Conservation (phyloP, 2,113 vertebrate genomes). For the Pandion haliaetus region DNA sequence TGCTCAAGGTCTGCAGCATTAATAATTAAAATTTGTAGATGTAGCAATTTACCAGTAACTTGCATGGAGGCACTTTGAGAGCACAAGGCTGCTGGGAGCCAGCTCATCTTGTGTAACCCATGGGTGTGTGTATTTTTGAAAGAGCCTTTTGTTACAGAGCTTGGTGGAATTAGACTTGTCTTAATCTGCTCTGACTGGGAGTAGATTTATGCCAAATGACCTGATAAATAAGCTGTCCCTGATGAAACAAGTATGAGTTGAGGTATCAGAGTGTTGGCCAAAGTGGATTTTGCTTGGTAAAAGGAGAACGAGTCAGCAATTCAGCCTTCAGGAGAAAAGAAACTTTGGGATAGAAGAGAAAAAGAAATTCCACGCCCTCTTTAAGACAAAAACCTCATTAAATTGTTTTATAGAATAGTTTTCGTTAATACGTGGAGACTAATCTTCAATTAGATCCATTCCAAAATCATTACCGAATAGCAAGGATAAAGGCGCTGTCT, state of each 20-base stretch:
- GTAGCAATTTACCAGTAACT: constrained; percentile 31
- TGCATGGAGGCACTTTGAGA: background rate
- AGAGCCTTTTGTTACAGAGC: constrained; percentile 46
- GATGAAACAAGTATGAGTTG: background rate
- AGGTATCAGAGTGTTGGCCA: background rate
- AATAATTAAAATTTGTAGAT: background rate
- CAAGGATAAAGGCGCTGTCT: background rate
- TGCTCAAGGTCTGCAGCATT: background rate
- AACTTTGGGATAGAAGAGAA: background rate
- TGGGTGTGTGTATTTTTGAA: constrained; percentile 54
- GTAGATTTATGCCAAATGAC: constrained; percentile 10
- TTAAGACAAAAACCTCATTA: background rate
- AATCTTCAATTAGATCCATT: background rate
- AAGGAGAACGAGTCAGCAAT: background rate
- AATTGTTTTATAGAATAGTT: background rate
- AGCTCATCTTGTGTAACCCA: constrained; percentile 36
- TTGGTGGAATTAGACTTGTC: constrained; percentile 14
- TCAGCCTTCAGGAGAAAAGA: background rate
- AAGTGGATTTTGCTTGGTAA: background rate
- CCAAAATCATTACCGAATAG: background rate
- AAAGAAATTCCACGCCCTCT: background rate
- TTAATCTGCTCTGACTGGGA: constrained; percentile 39
- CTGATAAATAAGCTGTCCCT: constrained; percentile 10
- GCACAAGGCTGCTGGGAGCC: background rate
- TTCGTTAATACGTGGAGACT: background rate